These are phyloP conservation scores for Eristalis arbustorum DNA, from an alignment of 2,888 invertebrate genomes.

Conservation along the genomic window DNA sequence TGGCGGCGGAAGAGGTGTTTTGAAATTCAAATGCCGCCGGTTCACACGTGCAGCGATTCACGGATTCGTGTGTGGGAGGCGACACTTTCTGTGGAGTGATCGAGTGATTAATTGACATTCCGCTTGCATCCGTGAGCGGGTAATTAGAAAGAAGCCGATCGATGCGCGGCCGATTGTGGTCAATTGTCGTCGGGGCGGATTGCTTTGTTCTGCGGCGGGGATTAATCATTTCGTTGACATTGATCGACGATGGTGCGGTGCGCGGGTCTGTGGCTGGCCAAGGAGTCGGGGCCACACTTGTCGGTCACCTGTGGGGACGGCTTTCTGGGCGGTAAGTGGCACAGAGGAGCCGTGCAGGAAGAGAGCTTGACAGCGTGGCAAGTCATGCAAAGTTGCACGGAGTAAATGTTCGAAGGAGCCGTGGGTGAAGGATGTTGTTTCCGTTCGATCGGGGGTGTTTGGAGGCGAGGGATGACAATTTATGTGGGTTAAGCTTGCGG, in stretches of 20 bases:
- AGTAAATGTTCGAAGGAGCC: too few species aligned
- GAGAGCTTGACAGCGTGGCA: background rate
- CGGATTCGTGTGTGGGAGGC: slow-evolving; percentile 1
- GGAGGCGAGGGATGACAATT: too few species aligned
- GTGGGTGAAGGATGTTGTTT: too few species aligned
- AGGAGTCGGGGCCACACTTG: background rate
- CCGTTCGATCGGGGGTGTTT: too few species aligned
- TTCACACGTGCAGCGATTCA: slow-evolving; percentile 33
- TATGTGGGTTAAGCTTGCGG: too few species aligned
- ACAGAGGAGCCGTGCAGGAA: background rate
- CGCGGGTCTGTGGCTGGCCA: background rate
- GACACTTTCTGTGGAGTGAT: background rate
- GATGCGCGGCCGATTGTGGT: background rate
- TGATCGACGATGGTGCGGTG: background rate
- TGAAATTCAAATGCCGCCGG: background rate
- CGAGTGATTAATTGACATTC: background rate
- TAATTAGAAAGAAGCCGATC: background rate
- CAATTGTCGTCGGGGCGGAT: background rate
- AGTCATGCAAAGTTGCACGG: background rate
- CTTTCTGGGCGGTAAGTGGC: background rate
- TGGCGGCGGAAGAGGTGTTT: background rate
- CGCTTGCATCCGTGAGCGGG: background rate
- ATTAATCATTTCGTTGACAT: background rate
- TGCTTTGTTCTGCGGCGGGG: background rate
- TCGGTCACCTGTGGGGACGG: background rate